A percentile compares a stretch with the other conserved stretches of the same genome.
These are phyloP conservation scores for Chunga burmeisteri DNA, from an alignment of 2,113 vertebrate species.

Conservation along the genomic window DNA sequence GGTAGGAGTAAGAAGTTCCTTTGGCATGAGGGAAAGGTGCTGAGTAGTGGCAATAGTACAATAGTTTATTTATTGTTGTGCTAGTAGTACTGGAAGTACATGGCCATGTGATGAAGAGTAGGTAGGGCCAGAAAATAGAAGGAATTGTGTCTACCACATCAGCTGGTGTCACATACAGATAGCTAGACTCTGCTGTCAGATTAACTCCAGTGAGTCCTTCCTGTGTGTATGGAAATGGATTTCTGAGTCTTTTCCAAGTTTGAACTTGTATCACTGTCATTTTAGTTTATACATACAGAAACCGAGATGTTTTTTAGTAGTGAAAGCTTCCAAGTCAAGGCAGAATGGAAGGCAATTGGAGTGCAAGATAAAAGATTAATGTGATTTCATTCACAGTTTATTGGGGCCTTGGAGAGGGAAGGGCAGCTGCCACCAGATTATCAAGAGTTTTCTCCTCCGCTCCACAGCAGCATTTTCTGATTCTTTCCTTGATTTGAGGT, in stretches of 20 bases:
- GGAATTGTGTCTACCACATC: neutral
- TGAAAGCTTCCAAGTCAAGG: conserved; percentile 28
- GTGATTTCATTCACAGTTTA: neutral
- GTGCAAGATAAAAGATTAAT: neutral
- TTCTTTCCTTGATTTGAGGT: neutral
- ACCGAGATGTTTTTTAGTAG: neutral
- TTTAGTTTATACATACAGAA: neutral
- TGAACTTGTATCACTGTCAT: neutral
- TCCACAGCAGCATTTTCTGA: neutral
- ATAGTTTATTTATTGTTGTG: neutral
- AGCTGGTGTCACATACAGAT: neutral
- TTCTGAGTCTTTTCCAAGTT: conserved; percentile 15
- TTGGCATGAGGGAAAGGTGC: neutral
- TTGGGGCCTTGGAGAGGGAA: neutral
- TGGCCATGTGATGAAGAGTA: neutral
- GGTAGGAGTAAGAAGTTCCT: neutral
- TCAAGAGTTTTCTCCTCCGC: neutral
- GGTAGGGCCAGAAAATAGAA: neutral
- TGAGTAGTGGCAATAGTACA: neutral
- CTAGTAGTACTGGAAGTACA: neutral
- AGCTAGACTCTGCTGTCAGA: neutral
- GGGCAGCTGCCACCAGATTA: neutral
- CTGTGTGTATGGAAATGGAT: neutral
- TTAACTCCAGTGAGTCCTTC: neutral
- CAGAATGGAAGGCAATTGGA: neutral